Base-by-base conservation (phyloP, 1,140 invertebrate genomes). In the Adoxophyes honmai region DNA sequence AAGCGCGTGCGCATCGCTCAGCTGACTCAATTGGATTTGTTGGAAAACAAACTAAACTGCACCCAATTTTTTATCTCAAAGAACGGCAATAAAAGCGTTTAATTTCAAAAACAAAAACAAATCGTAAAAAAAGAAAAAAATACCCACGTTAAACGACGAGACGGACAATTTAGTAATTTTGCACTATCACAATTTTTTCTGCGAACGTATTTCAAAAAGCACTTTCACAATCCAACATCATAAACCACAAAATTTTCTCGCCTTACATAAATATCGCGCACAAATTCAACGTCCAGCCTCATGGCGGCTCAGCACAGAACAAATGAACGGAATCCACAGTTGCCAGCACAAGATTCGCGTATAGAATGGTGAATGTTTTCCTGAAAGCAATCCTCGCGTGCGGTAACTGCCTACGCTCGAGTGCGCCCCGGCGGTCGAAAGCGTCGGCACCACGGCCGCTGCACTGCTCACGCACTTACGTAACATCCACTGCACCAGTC, bases 361-460 rank as follows among this genome's bases (percentile, higher is more conserved):
- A 77, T 70, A 78, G 81, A 87, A 87, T 86, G 83, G 84, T 86
- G 82, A 88, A 83, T 83, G 82, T 84, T 78, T 79, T 75, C 76
- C 77, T 84, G 78, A 82, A 86, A 84, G 68, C 71, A 70, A 73
- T 82, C 74, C 70, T 80, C 75, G 81, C 77, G 79, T 77, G 73
- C 73, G 51, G 75, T 79, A 75, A 75, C 76, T 71, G 68, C 67
- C 59, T 64, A 68, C 77, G 78, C 70, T 79, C 73, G 78, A 74
- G 70, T 76, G 82, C 75, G 68, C 81, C 70, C 73, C 56, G 33
- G 56, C 51, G 60, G 44, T 79, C 72, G 82, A 88, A 88, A 83
- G 82, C 80, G 68, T 66, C 70, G 73, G 61, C 73, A 66, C 73
- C 75, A 73, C 75, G 69, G 74, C 75, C 73, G 73, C 74, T 85